Conservation (phyloP, 1,140 invertebrate genomes). For the Globodera ellingtonae region DNA sequence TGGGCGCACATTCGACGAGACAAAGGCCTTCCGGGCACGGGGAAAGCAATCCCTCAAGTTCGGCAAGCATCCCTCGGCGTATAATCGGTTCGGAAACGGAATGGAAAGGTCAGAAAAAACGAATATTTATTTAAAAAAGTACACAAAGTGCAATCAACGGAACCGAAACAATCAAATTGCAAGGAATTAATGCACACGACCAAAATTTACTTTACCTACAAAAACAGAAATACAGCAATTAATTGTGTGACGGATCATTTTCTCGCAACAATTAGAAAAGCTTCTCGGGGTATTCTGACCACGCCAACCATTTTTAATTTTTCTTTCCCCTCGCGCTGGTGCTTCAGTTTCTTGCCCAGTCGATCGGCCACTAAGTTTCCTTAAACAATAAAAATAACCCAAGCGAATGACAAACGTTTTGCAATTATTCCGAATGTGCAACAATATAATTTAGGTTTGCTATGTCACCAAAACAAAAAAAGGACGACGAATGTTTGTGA, state of each 20-base stretch:
- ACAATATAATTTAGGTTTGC: neutral
- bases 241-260: slow-evolving; percentile 66
- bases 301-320: slow-evolving; percentile 86
- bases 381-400: slow-evolving; percentile 60
- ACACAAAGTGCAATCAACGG: neutral
- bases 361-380: slow-evolving; percentile 76
- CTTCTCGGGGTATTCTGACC: slow-evolving; percentile 85
- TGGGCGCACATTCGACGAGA: slow-evolving; percentile 25
- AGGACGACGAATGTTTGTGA: neutral
- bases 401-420: neutral
- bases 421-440: neutral
- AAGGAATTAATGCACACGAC: no score
- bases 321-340: slow-evolving; percentile 90
- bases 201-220: no score
- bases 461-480: neutral
- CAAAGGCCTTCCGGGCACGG: neutral
- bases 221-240: no score
- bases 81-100: neutral
- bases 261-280: slow-evolving; percentile 84
- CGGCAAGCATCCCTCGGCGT: slow-evolving; percentile 18
- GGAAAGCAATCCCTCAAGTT: slow-evolving; percentile 1
- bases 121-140: neutral
- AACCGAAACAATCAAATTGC: no score
- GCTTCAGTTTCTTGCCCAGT: slow-evolving; percentile 82
- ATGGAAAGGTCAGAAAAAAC: neutral